Conservation (phyloP, 2,797 vertebrate species). For the Gadopsis marmoratus region DNA sequence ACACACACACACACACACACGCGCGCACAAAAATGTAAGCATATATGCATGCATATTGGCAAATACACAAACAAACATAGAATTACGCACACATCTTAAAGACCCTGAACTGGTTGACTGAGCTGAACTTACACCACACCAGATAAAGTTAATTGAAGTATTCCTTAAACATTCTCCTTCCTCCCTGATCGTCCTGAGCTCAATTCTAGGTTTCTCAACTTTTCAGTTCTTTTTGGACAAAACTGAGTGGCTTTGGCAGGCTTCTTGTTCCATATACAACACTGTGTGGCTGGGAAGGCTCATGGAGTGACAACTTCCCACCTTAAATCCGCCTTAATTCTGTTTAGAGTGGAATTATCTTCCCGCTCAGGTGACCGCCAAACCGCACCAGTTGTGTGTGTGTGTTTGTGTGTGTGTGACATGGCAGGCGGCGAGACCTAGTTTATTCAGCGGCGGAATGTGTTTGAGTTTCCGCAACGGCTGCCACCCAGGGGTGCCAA, state of each 20-base stretch:
- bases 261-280: constrained; percentile 75
- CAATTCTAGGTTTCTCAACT: constrained; percentile 39
- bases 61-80: constrained; percentile 19
- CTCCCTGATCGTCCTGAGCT: constrained; percentile 23
- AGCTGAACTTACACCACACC: constrained; percentile 15
- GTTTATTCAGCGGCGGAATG: constrained; percentile 78
- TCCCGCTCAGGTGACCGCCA: constrained; percentile 84
- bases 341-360: constrained; percentile 87
- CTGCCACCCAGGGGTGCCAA: constrained; percentile 75
- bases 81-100: constrained; percentile 6
- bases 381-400: constrained; percentile 85
- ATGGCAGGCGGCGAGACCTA: constrained; percentile 66
- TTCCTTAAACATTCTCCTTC: constrained; percentile 16
- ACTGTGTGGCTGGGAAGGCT: constrained; percentile 76
- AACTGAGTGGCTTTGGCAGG: constrained; percentile 54
- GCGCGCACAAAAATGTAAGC: constrained; percentile 14
- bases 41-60: constrained; percentile 14
- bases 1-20: constrained; percentile 24
- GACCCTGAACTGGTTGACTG: constrained; percentile 10
- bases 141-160: constrained; percentile 15
- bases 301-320: constrained; percentile 85
- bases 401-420: constrained; percentile 57
- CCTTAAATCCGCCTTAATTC: constrained; percentile 85
- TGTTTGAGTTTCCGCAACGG: constrained; percentile 83
- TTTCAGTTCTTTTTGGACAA: constrained; percentile 47